These are phyloP conservation scores for Tolmerus cingulatus DNA, from an alignment of 2,888 invertebrate genomes.

Conservation along the genomic window DNA sequence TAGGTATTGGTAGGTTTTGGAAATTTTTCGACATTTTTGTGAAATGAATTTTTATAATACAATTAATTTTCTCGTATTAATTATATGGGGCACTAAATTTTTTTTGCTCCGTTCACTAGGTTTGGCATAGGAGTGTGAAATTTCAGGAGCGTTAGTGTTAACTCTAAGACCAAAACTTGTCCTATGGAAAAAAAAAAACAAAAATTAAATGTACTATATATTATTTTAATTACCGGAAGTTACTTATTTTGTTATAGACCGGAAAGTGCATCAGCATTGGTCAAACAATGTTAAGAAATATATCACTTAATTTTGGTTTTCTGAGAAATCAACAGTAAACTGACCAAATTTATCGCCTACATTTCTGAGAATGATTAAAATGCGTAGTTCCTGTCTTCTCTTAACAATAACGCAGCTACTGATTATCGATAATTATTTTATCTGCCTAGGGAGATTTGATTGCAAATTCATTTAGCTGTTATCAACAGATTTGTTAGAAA, in stretches of 20 bases:
- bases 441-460: neutral
- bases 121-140: too few species aligned
- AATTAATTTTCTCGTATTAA: too few species aligned
- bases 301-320: neutral
- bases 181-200: too few species aligned
- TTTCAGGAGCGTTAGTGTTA: too few species aligned
- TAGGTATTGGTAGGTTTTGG: too few species aligned
- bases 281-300: neutral
- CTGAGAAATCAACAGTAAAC: neutral
- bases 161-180: too few species aligned
- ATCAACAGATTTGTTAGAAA: neutral
- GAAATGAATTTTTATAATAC: too few species aligned
- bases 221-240: neutral
- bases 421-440: neutral
- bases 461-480: neutral
- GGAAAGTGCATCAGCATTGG: neutral
- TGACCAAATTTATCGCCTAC: neutral
- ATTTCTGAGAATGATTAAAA: neutral
- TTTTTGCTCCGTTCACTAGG: too few species aligned
- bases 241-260: neutral
- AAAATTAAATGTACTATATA: too few species aligned
- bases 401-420: neutral
- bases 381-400: neutral
- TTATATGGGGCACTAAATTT: too few species aligned
- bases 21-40: too few species aligned